These are phyloP conservation scores for Hipparchia sbordonii DNA, from an alignment of 2,888 invertebrate genomes.

Conservation along the genomic window DNA sequence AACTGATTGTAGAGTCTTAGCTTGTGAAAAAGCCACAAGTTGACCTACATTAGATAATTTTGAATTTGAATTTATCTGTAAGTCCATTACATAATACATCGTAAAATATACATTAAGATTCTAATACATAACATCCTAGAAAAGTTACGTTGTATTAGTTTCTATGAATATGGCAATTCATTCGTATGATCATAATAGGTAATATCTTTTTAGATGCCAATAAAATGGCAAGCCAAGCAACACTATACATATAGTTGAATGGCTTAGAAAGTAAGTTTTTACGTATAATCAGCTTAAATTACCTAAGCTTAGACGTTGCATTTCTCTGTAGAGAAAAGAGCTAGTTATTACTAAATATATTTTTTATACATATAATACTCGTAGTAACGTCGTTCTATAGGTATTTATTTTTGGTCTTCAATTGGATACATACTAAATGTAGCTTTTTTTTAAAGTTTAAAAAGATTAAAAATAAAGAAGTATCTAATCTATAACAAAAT, in stretches of 20 bases:
- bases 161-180: not conserved
- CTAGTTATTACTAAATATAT: too few relatives aligned
- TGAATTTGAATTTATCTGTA: not conserved
- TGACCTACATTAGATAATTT: too few relatives aligned
- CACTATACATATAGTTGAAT: slow-evolving; percentile 2
- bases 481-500: too few relatives aligned
- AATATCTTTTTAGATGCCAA: not conserved
- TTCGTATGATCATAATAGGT: not conserved
- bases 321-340: not conserved
- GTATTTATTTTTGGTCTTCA: too few relatives aligned
- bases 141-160: not conserved
- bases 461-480: too few relatives aligned
- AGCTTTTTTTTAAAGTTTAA: too few relatives aligned
- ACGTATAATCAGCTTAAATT: slow-evolving; percentile 11
- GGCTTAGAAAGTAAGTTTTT: slow-evolving; percentile 21
- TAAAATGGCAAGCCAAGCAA: slow-evolving; percentile 3
- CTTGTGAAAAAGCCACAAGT: too few relatives aligned
- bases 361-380: too few relatives aligned
- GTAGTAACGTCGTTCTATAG: too few relatives aligned
- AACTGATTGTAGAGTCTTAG: too few relatives aligned
- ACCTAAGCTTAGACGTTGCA: not conserved
- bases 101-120: not conserved
- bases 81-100: too few relatives aligned
- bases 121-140: not conserved
- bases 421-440: too few relatives aligned